These are phyloP conservation scores for Pseudochromis fuscus DNA, from an alignment of 2,797 vertebrate species.

Conservation along the genomic window DNA sequence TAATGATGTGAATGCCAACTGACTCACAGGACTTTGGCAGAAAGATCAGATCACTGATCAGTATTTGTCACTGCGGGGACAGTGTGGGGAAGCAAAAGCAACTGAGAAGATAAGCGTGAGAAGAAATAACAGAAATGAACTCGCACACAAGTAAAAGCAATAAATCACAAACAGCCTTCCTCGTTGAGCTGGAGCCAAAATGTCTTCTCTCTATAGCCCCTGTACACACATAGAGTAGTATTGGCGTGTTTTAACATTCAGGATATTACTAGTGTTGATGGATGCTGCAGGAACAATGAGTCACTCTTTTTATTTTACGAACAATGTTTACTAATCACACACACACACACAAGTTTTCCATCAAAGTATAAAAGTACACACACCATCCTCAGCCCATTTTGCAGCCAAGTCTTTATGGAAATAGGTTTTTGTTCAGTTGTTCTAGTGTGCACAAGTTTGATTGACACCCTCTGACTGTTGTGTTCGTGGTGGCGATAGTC, in stretches of 20 bases:
- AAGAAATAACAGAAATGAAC: background rate
- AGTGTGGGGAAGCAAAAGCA: background rate
- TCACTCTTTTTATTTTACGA: background rate
- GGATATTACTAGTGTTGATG: background rate
- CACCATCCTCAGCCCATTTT: background rate
- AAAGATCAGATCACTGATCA: background rate
- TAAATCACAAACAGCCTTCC: background rate
- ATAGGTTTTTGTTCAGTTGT: background rate
- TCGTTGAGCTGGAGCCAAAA: background rate
- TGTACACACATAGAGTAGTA: background rate
- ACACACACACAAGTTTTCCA: background rate
- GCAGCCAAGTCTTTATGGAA: background rate
- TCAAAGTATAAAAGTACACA: background rate
- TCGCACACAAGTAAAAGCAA: background rate
- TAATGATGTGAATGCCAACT: background rate
- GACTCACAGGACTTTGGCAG: background rate
- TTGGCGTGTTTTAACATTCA: background rate
- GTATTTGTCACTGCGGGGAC: constrained; percentile 3
- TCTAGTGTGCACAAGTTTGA: background rate
- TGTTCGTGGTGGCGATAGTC: background rate
- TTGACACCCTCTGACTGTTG: background rate
- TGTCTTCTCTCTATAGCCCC: background rate
- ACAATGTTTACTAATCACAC: constrained; percentile 1
- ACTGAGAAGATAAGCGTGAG: background rate
- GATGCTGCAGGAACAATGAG: background rate